Evolutionary conservation across 2,113 vertebrate genomes (phyloP), one percentile per base, ranked within the genome.

Genomic region (Odocoileus virginianus): DNA sequence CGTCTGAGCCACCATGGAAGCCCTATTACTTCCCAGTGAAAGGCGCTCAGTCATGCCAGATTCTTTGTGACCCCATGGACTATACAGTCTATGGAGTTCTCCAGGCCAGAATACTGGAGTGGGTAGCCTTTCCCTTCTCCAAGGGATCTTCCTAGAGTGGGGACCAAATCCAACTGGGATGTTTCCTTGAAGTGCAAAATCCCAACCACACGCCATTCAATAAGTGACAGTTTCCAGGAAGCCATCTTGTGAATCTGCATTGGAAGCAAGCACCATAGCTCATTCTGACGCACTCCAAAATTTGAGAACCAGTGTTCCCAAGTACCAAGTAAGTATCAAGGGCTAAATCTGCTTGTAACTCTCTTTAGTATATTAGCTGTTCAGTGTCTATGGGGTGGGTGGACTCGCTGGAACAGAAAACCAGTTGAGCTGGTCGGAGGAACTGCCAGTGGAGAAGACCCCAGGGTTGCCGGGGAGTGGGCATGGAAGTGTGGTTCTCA

Each of bases 381-480:
- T 86, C 61, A 21, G 45, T 45, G 57, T 91, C 85, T 55, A 27
- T 40, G 33, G 9, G 15, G 61, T 47, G 8, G 23, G 58, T 17
- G 61, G 54, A 76, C 25, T 50, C 0, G 0, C 21, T 40, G 36
- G 33, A 67, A 79, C 1, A 55, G 76, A n/a, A n/a, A 27, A 25
- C 43, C 27, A 36, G 40, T 11, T 82, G 60, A 50, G 54, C 30
- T 36, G 90, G 52, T 27, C 76, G n/a, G 1, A 36, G 55, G 30
- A 36, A 19, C 6, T 45, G 40, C 33, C 25, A 45, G 4, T 1
- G n/a, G 23, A 21, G 43, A 91, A 15, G 58, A 54, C 17, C 40
- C n/a, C 12, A 0, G 21, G 60, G 23, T 1, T 27, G 90, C 71
- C 4, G 25, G 4, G 12, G 33, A 5, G 0, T 9, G 16, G 36